Conservation (phyloP, 2,797 vertebrate species). For the Urosaurus nigricauda region DNA sequence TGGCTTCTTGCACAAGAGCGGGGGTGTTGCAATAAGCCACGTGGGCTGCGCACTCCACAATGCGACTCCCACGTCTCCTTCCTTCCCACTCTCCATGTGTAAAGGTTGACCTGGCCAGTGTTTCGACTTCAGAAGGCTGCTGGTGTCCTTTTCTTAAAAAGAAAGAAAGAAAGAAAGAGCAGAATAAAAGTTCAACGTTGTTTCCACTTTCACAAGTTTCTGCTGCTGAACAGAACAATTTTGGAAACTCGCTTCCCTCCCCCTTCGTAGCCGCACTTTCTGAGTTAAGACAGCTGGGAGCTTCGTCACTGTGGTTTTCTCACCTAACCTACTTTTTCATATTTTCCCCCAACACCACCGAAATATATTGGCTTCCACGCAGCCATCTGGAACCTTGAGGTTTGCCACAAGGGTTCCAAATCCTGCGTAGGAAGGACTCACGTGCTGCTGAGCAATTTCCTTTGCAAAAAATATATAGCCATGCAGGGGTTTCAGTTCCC, state of each 20-base stretch:
- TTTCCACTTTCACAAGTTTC: background rate
- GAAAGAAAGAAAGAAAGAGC: background rate
- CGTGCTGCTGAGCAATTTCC: background rate
- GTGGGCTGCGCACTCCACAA: background rate
- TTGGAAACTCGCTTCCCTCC: background rate
- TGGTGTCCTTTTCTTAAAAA: background rate
- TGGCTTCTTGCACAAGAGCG: background rate
- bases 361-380: too few species aligned
- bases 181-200: background rate
- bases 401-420: background rate
- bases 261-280: background rate
- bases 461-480: too few species aligned
- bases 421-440: background rate
- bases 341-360: background rate
- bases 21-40: background rate
- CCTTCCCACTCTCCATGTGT: background rate
- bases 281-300: conserved; percentile 9
- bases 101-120: too few species aligned
- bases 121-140: background rate
- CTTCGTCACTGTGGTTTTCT: conserved; percentile 24
- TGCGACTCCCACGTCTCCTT: too few species aligned
- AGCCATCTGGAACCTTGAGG: background rate
- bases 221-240: background rate
- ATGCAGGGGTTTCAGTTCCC: background rate
- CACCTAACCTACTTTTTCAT: too few species aligned